phyloP scores from a whole-genome alignment of 2,113 vertebrate species.

The Thalassoma bifasciatum region DNA sequence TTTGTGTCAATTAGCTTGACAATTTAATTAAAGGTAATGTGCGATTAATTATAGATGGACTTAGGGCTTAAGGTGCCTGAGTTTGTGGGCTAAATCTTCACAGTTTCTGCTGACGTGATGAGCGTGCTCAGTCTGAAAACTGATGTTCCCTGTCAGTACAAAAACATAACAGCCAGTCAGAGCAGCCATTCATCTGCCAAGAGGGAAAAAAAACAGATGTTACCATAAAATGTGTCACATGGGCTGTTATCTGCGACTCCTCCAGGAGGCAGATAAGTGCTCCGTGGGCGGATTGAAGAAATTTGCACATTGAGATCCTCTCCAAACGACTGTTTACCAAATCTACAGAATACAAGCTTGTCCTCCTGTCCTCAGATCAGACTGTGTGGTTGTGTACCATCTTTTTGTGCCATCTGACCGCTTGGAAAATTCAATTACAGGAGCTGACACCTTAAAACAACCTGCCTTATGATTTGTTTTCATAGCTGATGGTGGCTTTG shows the following conservation, averaged over 20 bases:
- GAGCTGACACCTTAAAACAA: slow-evolving; percentile 14
- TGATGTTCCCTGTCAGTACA: not conserved
- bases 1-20: slow-evolving; percentile 17
- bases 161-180: not conserved
- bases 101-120: not conserved
- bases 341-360: not conserved
- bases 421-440: slow-evolving; percentile 31
- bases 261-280: slow-evolving; percentile 13
- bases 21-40: slow-evolving; percentile 17
- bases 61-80: not conserved
- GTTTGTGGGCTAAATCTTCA: not conserved
- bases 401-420: slow-evolving; percentile 19
- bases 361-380: not conserved
- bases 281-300: not conserved
- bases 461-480: slow-evolving; percentile 16
- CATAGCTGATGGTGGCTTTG: slow-evolving; percentile 8
- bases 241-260: slow-evolving; percentile 12
- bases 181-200: slow-evolving; percentile 13
- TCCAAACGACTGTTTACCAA: slow-evolving; percentile 13
- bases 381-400: not conserved
- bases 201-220: not conserved
- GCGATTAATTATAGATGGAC: not conserved
- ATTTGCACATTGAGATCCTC: not conserved
- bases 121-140: not conserved
- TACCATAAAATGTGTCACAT: slow-evolving; percentile 19